Evolutionary conservation across 2,113 vertebrate genomes (phyloP).

Genomic region (Labeo catla): DNA sequence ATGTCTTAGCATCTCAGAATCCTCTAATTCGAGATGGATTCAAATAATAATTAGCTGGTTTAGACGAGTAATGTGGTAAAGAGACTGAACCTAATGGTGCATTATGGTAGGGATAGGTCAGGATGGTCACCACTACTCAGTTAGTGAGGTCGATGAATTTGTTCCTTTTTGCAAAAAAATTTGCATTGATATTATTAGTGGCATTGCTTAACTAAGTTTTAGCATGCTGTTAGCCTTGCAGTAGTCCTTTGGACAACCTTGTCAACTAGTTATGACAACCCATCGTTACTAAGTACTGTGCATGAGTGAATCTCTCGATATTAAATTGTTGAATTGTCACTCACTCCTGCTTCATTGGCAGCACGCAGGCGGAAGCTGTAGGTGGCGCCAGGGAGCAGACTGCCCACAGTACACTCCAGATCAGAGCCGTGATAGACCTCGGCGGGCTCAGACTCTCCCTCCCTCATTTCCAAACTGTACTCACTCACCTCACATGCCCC

Average conservation of each 20-base stretch:
- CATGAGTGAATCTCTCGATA: background rate
- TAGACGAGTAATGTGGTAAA: background rate
- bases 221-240: background rate
- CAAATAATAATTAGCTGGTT: background rate
- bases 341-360: slow-evolving; percentile 92
- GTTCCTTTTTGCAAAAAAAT: too few relatives aligned
- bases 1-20: too few relatives aligned
- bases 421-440: slow-evolving; percentile 88
- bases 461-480: slow-evolving; percentile 92
- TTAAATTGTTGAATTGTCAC: slow-evolving; percentile 52
- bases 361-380: slow-evolving; percentile 89
- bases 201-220: background rate
- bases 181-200: background rate
- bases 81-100: background rate
- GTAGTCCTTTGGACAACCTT: background rate
- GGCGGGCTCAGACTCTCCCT: slow-evolving; percentile 75
- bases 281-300: too few relatives aligned
- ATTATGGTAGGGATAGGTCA: background rate
- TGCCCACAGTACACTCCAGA: slow-evolving; percentile 87
- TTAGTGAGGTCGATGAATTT: background rate
- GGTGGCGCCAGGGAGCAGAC: slow-evolving; percentile 87
- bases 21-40: background rate
- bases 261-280: too few relatives aligned
- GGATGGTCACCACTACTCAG: background rate
- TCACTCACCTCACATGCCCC: slow-evolving; percentile 82